Base-by-base conservation (phyloP, 2,797 vertebrate species). In the Paratrypauchen microcephalus region DNA sequence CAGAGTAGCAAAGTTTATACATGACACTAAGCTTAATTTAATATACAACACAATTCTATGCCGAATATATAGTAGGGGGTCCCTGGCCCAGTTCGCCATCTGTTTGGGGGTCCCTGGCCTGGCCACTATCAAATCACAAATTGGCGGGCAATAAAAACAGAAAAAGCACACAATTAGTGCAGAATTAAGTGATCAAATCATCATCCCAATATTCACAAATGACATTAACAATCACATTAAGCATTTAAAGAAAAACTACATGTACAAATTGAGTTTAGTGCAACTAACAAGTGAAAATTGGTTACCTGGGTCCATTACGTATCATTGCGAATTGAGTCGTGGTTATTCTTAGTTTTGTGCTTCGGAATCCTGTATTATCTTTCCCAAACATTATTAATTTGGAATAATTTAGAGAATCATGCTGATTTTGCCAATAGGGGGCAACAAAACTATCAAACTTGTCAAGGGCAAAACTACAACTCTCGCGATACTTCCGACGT, bases 401-500 rank as follows among this genome's bases (percentile, higher is more conserved):
- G 5, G 5, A 12, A 60, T 39, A 36, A 6, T 56, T 36, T n/a
- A 39, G 11, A 36, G 5, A 39, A 45, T 13, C 23, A 39, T 1
- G 19, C 39, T 7, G 8, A 12, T 23, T 0, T 12, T 9, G 7
- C 66, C 73, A 6, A 7, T 21, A 71, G 80, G 4, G 65, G 83
- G 77, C 75, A 52, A 66, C 50, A 65, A 21, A 58, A 16, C 48
- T 2, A 18, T 18, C 13, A 26, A 59, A 1, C 1, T 24, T 54
- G 8, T 54, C 11, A 16, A 18, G n/a, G 19, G 15, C 4, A 24
- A 24, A 39, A 18, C 62, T 65, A 21, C 48, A 69, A 67, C 1
- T 91, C 88, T 91, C 91, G 90, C 91, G 92, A n/a, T 65, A 75
- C 47, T 72, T 86, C 5, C 2, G 0, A 2, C 1, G 0, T 41